Conservation (phyloP, 2,888 invertebrate species). For the Oegoconia quadripuncta region DNA sequence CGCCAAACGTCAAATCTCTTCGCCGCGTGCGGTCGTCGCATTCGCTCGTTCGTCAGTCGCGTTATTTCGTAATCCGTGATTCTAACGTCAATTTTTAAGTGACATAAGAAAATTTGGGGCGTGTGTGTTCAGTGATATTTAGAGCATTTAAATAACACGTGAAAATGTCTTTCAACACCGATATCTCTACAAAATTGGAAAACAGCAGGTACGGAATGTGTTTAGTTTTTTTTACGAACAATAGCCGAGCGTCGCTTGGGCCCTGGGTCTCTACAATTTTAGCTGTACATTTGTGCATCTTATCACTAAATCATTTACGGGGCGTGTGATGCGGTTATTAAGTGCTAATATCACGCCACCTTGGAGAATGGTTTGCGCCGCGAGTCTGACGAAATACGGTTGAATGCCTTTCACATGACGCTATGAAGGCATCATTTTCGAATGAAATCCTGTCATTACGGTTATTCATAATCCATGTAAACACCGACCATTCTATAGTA, state of each 20-base stretch:
- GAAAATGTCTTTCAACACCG: constrained; percentile 76
- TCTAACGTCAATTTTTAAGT: constrained; percentile 58
- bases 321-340: constrained; percentile 15
- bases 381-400: constrained; percentile 24
- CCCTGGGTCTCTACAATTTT: constrained; percentile 7
- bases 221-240: constrained; percentile 31
- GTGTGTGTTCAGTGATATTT: constrained; percentile 78
- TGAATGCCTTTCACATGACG: constrained; percentile 33
- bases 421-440: constrained; percentile 25
- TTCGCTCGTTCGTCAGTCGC: constrained; percentile 50
- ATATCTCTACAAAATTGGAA: constrained; percentile 72
- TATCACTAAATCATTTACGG: constrained; percentile 22
- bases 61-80: constrained; percentile 57
- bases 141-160: constrained; percentile 66
- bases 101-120: constrained; percentile 51
- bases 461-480: constrained; percentile 11
- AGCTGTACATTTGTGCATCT: constrained; percentile 34
- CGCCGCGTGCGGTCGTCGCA: constrained; percentile 40
- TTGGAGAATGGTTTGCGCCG: constrained; percentile 7
- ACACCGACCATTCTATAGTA: constrained; percentile 7
- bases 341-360: constrained; percentile 9
- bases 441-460: constrained; percentile 22
- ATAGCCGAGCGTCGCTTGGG: constrained; percentile 33
- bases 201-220: constrained; percentile 72
- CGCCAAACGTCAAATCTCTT: constrained; percentile 65